These are phyloP conservation scores for Tetramorium alpestre DNA, from an alignment of 1,140 invertebrate species.

Conservation along the genomic window DNA sequence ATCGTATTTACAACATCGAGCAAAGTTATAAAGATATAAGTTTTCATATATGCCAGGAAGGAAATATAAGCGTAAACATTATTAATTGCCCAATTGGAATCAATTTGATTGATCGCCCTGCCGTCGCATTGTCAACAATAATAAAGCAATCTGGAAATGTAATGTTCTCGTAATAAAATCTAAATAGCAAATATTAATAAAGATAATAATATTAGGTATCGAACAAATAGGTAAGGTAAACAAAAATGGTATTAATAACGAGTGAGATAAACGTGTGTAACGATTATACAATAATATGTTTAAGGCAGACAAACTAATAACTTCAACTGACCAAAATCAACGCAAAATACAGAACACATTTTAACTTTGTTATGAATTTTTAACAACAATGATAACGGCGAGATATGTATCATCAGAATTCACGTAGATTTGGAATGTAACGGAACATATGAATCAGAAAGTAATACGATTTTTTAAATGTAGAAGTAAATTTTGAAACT, in stretches of 20 bases:
- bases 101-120: constrained; percentile 54
- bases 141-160: constrained; percentile 49
- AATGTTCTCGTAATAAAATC: constrained; percentile 45
- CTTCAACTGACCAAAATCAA: constrained; percentile 47
- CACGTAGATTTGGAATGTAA: not conserved
- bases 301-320: constrained; percentile 45
- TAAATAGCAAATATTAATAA: constrained; percentile 43
- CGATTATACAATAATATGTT: constrained; percentile 49
- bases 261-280: constrained; percentile 26
- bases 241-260: constrained; percentile 31
- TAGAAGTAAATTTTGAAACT: not conserved
- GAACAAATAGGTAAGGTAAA: constrained; percentile 5
- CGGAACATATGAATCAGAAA: not conserved
- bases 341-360: constrained; percentile 16
- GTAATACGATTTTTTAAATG: not conserved
- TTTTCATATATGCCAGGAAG: constrained; percentile 13
- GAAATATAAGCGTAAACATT: constrained; percentile 53
- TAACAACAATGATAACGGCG: constrained; percentile 23
- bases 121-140: constrained; percentile 53
- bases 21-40: constrained; percentile 19
- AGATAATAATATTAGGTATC: constrained; percentile 29
- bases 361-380: constrained; percentile 21
- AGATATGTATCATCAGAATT: not conserved
- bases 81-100: constrained; percentile 62
- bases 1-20: constrained; percentile 37